Conservation (phyloP, 2,113 vertebrate species). For the Centropus unirufus region DNA sequence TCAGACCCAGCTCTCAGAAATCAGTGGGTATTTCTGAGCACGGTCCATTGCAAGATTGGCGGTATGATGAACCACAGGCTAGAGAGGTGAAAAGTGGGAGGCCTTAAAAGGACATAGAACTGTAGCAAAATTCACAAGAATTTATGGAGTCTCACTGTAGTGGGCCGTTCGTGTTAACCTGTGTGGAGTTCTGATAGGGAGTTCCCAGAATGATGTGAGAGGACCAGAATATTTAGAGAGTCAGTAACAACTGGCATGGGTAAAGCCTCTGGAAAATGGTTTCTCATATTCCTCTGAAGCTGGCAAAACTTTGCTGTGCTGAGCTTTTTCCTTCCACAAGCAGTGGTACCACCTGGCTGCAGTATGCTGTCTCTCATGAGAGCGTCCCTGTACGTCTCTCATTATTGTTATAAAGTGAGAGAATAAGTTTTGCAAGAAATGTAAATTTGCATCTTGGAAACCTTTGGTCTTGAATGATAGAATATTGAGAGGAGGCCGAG, state of each 20-base stretch:
- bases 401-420: not conserved
- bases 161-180: not conserved
- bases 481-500: not conserved
- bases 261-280: not conserved
- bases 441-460: not conserved
- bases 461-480: not conserved
- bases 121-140: slow-evolving; percentile 19
- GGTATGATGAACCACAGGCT: not conserved
- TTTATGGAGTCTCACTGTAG: slow-evolving; percentile 2
- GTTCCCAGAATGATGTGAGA: not conserved
- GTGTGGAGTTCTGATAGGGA: not conserved
- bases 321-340: not conserved
- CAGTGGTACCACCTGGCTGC: not conserved
- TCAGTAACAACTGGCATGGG: not conserved
- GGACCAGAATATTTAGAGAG: not conserved
- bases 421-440: not conserved
- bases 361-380: not conserved
- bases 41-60: not conserved
- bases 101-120: slow-evolving; percentile 39
- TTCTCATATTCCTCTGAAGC: not conserved
- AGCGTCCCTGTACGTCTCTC: not conserved
- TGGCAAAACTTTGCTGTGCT: not conserved
- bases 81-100: slow-evolving; percentile 40
- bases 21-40: slow-evolving; percentile 31
- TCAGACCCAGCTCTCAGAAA: slow-evolving; percentile 48